Percentiles rank a stretch among this genome's conserved stretches.
Evolutionary conservation across 1,140 invertebrate genomes (phyloP).

Genomic region (Megalopta genalis): DNA sequence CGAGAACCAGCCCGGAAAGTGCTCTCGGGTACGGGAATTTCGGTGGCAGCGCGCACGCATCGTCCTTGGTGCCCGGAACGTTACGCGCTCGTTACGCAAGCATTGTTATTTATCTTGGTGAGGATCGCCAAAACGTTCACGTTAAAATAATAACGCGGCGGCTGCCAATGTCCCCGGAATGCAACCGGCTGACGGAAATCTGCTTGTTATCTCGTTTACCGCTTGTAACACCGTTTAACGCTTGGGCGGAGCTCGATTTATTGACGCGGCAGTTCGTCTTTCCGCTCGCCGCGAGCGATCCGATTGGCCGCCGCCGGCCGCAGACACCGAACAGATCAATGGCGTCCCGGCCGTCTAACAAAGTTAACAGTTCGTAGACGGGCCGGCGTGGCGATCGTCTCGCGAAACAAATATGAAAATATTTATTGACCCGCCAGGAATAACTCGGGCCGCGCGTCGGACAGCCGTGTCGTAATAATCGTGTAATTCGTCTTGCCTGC

Average conservation of each 20-base stretch:
- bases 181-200: conserved; percentile 51
- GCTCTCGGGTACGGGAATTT: conserved; percentile 9
- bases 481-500: no score
- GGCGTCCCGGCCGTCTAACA: no score
- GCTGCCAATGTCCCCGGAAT: conserved; percentile 67
- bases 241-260: conserved; percentile 21
- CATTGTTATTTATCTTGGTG: conserved; percentile 75
- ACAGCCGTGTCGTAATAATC: no score
- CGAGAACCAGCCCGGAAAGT: background rate
- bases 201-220: conserved; percentile 44
- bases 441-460: no score
- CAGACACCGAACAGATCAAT: no score
- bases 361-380: no score
- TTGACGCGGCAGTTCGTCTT: background rate
- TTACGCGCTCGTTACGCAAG: conserved; percentile 69
- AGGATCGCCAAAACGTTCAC: conserved; percentile 64
- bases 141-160: conserved; percentile 74
- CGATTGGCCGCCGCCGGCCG: no score
- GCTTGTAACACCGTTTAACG: conserved; percentile 35
- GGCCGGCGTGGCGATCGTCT: no score
- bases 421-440: no score
- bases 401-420: no score
- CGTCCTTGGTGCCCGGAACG: conserved; percentile 41
- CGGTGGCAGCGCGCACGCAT: background rate
- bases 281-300: background rate